phyloP scores from a whole-genome alignment of 2,888 invertebrate species.

The Drosophila eohydei region DNA sequence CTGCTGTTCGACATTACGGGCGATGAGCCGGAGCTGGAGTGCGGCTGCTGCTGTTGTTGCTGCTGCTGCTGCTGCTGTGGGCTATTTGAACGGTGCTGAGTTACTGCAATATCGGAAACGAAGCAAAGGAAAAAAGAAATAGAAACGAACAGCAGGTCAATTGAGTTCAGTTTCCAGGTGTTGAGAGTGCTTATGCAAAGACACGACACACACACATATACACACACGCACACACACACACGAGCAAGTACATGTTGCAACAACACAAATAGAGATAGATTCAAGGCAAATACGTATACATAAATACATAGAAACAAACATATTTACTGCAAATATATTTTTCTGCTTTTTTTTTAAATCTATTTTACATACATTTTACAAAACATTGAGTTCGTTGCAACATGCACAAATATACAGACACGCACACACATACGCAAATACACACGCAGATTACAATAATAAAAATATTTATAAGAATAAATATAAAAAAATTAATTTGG shows the following conservation, averaged over 20 bases:
- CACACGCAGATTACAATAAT: conserved; percentile 10
- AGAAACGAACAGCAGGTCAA: conserved; percentile 37
- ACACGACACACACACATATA: conserved; percentile 8
- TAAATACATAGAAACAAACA: conserved; percentile 32
- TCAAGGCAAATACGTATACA: conserved; percentile 33
- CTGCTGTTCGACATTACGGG: conserved; percentile 85
- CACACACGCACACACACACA: conserved; percentile 18
- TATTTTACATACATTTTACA: conserved; percentile 34
- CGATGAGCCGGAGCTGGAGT: conserved; percentile 85
- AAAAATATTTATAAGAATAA: neutral
- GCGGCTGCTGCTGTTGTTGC: conserved; percentile 69
- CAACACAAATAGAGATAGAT: conserved; percentile 36
- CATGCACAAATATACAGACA: conserved; percentile 69
- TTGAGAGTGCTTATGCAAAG: conserved; percentile 35
- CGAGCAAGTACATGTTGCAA: conserved; percentile 77
- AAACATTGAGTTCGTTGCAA: conserved; percentile 75
- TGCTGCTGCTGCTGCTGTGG: conserved; percentile 83
- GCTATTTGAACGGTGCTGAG: conserved; percentile 86
- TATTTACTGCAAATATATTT: conserved; percentile 11
- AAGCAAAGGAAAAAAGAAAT: conserved; percentile 7
- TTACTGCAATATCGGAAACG: conserved; percentile 78
- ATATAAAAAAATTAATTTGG: neutral
- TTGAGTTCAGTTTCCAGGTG: conserved; percentile 28
- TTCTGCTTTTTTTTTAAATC: conserved; percentile 3
- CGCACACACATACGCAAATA: conserved; percentile 38